phyloP scores from a whole-genome alignment of 2,113 vertebrate species.

The Micromys minutus region DNA sequence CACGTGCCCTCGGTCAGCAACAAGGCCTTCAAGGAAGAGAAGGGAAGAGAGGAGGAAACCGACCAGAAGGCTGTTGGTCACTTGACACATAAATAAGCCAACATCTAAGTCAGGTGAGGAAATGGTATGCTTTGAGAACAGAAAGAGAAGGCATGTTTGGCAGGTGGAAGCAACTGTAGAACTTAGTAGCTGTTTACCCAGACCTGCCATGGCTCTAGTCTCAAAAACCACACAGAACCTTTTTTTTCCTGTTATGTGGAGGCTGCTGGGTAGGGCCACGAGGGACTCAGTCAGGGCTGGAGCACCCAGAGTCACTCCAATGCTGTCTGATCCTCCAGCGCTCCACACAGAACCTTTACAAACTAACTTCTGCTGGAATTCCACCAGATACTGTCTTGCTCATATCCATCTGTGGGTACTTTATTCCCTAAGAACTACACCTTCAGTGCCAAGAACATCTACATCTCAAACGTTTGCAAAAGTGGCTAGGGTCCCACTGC shows the following conservation, averaged over 20 bases:
- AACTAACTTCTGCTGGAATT: background rate
- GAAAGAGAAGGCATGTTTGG: background rate
- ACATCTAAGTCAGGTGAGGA: conserved; percentile 11
- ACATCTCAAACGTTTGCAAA: conserved; percentile 47
- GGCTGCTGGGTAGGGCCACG: too few relatives aligned
- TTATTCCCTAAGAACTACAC: conserved; percentile 4
- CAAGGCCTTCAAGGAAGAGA: background rate
- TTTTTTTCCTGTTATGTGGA: too few relatives aligned
- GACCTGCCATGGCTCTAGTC: background rate
- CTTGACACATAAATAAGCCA: background rate
- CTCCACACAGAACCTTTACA: background rate
- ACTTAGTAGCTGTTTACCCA: background rate
- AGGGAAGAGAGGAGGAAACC: background rate
- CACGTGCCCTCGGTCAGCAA: background rate
- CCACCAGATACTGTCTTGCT: background rate
- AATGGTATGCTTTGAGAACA: background rate
- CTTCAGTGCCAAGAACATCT: background rate
- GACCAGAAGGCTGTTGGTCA: background rate
- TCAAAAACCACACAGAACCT: conserved; percentile 10
- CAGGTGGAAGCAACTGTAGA: background rate
- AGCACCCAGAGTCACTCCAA: too few relatives aligned
- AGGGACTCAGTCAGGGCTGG: too few relatives aligned
- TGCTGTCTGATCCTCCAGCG: too few relatives aligned
- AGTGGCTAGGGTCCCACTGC: background rate
- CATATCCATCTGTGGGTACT: background rate